Evolutionary conservation across 2,113 vertebrate species (phyloP).

Genomic region (Chascanopsetta lugubris): DNA sequence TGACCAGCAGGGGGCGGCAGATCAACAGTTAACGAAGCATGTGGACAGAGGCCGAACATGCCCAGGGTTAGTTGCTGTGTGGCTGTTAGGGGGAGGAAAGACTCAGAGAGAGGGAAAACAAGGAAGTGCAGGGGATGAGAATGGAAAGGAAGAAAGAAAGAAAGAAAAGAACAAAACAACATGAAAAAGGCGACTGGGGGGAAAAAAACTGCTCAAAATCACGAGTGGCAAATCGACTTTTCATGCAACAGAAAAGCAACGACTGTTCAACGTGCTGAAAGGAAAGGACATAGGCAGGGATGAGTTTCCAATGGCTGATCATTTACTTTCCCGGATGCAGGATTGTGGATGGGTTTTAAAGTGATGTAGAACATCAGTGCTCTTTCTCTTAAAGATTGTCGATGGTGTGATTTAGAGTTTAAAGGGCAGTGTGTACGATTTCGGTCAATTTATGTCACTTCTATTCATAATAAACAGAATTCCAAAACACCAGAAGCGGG

Average conservation of each 20-base stretch:
- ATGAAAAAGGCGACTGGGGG: background rate
- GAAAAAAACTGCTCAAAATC: slow-evolving; percentile 20
- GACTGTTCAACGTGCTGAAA: slow-evolving; percentile 40
- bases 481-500: no score
- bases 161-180: slow-evolving; percentile 11
- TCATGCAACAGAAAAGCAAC: slow-evolving; percentile 33
- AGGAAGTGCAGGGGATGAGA: background rate
- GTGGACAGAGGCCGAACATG: slow-evolving; percentile 18
- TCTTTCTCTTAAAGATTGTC: background rate
- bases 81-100: background rate
- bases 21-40: slow-evolving; percentile 23
- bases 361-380: background rate
- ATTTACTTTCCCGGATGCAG: slow-evolving; percentile 16
- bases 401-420: background rate
- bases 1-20: slow-evolving; percentile 66
- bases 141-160: no score
- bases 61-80: slow-evolving; percentile 25
- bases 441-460: no score
- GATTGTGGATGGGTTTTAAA: background rate
- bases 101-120: background rate
- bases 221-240: slow-evolving; percentile 20
- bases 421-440: no score
- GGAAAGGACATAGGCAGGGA: slow-evolving; percentile 43
- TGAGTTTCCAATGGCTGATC: slow-evolving; percentile 55
- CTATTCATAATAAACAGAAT: no score